Percentiles rank a stretch among this genome's conserved stretches.
phyloP scores from a whole-genome alignment of 2,113 vertebrate genomes.

The Chamaetylas fuelleborni region DNA sequence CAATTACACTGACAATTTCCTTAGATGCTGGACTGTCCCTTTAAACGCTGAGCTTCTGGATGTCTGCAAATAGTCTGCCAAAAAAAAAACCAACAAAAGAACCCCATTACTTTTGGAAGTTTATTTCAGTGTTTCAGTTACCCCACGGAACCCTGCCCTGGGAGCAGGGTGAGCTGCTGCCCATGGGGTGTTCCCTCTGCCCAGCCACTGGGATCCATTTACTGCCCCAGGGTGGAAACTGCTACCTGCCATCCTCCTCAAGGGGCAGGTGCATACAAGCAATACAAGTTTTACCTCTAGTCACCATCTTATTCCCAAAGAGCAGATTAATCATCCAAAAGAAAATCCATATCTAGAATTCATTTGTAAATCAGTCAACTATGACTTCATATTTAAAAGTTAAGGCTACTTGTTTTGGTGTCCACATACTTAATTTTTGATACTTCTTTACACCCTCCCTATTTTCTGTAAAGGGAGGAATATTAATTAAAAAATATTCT shows the following conservation, averaged over 20 bases:
- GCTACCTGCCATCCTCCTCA: rapidly evolving
- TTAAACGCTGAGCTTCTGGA: not conserved
- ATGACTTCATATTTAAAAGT: not conserved
- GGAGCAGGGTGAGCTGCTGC: not conserved
- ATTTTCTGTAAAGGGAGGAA: not conserved
- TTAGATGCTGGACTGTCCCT: not conserved
- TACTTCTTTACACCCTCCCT: not conserved
- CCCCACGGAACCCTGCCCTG: not conserved
- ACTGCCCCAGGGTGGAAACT: not conserved
- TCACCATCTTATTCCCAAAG: not conserved
- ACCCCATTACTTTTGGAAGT: not conserved
- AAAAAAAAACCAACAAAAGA: not conserved
- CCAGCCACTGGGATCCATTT: no score
- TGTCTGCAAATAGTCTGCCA: rapidly evolving
- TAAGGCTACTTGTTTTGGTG: not conserved
- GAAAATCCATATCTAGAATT: not conserved
- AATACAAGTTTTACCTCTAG: not conserved
- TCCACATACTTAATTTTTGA: not conserved
- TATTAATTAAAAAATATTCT: not conserved
- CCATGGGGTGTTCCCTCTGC: no score
- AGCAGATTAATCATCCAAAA: not conserved
- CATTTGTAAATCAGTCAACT: not conserved
- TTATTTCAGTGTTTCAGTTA: not conserved
- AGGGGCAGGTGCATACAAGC: no score
- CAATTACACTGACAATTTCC: not conserved